phyloP scores from a whole-genome alignment of 2,797 vertebrate species.

The Tadarida brasiliensis region DNA sequence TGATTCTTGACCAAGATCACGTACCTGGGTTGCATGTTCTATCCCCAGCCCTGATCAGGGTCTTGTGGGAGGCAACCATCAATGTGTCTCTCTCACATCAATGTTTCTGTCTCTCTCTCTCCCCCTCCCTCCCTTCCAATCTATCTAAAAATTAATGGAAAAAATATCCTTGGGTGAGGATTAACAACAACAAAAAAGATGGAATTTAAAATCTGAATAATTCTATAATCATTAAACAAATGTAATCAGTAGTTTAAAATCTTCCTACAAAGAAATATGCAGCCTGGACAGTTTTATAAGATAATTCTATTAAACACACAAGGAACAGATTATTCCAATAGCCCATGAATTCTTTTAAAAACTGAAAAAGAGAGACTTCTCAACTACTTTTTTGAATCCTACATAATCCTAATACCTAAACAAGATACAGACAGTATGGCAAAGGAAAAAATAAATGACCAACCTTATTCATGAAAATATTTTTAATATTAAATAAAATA shows the following conservation, averaged over 20 bases:
- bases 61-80: no score
- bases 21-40: no score
- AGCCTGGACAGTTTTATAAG: background rate
- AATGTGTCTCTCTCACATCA: no score
- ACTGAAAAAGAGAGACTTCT: conserved; percentile 4
- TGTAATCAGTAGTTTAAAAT: conserved; percentile 30
- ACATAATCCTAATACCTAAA: conserved; percentile 14
- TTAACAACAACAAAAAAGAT: background rate
- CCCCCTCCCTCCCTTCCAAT: no score
- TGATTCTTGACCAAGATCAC: no score
- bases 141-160: no score
- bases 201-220: background rate
- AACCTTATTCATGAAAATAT: conserved; percentile 12
- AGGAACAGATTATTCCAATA: conserved; percentile 29
- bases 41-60: no score
- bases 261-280: conserved; percentile 25
- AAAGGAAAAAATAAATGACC: background rate
- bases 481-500: conserved; percentile 3
- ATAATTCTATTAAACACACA: conserved; percentile 48
- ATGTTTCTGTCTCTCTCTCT: no score
- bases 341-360: conserved; percentile 58
- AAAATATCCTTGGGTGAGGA: no score
- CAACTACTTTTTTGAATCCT: conserved; percentile 43
- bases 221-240: conserved; percentile 26
- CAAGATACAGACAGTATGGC: conserved; percentile 2